Base-by-base conservation (phyloP, 2,888 invertebrate species). In the Cephus nigrinus region DNA sequence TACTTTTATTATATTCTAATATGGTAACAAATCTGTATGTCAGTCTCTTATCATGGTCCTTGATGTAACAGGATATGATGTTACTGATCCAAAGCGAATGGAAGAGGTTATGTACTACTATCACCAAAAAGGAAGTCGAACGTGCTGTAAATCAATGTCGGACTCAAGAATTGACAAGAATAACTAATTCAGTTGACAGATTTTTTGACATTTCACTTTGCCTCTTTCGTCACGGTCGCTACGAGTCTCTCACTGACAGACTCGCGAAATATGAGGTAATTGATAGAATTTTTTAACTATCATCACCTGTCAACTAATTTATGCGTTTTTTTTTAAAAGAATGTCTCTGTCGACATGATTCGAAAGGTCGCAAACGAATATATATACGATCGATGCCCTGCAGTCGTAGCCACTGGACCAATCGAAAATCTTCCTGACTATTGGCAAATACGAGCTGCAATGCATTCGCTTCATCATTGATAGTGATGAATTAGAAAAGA, bases 371-470 rank as follows among this genome's bases (percentile, higher is more conserved):
- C 89, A 1, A 81, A 86, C 1, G 87, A 86, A 33, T 90, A 91
- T n/a, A 80, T 93, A 36, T 93, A 93, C 79, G 91, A 93, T 82
- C 91, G 88, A 78, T 92, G 91, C 79, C 93, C 93, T 0, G 92
- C 85, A 1, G 88, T 93, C 11, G 90, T 91, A 11, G 93, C 90
- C 0, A 83, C 92, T 0, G 93, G 93, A 0, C 92, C 92, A 0
- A 87, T 92, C 0, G 93, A 93, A 82, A 85, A 86, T 36, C 75
- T 93, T 30, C 91, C 92, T 0, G 92, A 92, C 11, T 93, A 93
- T 81, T 86, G 75, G 35, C 88, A 92, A 68, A 88, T 91, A 34
- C 87, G 92, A 75, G 83, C 91, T 69, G 89, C 90, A 23, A 91
- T 89, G 81, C 92, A 87, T 77, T 80, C 72, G 55, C 34, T 84